Percentiles rank a stretch among this genome's conserved stretches.
Evolutionary conservation across 2,888 invertebrate species (phyloP).

Genomic region (Drosophila melanocephala): DNA sequence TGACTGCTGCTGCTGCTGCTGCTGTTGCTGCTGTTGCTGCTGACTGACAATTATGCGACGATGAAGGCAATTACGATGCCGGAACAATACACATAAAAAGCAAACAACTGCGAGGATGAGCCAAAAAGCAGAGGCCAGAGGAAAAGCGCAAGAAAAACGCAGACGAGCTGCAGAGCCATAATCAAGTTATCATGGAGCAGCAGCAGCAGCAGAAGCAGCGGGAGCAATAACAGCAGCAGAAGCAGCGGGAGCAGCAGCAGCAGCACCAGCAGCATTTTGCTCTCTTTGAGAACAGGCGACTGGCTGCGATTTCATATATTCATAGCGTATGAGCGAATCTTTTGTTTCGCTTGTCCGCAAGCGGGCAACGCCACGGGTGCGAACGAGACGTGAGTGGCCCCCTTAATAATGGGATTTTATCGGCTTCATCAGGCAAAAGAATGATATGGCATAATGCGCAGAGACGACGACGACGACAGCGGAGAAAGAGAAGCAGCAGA

Average conservation of each 20-base stretch:
- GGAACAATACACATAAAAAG: conserved; percentile 72
- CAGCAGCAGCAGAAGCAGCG: conserved; percentile 26
- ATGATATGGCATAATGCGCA: conserved; percentile 84
- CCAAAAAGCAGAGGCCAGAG: conserved; percentile 46
- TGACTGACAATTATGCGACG: conserved; percentile 81
- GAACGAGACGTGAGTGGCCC: conserved; percentile 81
- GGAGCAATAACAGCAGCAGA: background rate
- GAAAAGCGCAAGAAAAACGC: conserved; percentile 43
- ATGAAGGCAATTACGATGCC: conserved; percentile 84
- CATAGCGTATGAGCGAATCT: conserved; percentile 85
- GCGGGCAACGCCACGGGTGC: conserved; percentile 62
- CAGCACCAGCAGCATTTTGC: background rate
- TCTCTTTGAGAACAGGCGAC: conserved; percentile 26
- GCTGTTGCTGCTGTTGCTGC: conserved; percentile 25
- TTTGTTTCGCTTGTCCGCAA: conserved; percentile 83
- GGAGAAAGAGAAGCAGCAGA: conserved; percentile 17
- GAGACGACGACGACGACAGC: conserved; percentile 38
- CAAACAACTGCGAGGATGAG: conserved; percentile 28
- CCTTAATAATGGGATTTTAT: conserved; percentile 86
- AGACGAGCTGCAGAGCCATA: conserved; percentile 45
- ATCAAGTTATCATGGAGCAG: conserved; percentile 72
- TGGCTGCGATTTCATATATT: conserved; percentile 80
- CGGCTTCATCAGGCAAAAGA: conserved; percentile 84
- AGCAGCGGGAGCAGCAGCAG: background rate
- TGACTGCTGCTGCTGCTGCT: conserved; percentile 17